Evolutionary conservation across 2,113 vertebrate genomes (phyloP), one percentile per base, ranked within the genome.

Genomic region (Corapipo altera): DNA sequence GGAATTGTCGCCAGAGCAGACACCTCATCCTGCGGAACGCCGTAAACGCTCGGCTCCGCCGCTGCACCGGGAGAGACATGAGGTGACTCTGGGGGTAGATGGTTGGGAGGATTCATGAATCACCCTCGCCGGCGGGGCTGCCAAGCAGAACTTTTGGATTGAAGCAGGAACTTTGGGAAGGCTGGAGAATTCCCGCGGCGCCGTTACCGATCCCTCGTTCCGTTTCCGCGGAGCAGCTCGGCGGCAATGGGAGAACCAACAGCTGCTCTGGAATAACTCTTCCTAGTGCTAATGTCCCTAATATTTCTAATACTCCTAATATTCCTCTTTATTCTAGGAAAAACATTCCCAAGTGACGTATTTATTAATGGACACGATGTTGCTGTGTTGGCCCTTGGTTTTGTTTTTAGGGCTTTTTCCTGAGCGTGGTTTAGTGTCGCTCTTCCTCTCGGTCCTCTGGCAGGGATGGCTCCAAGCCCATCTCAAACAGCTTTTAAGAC

Each of bases 11-110:
- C 22, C 59, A 52, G 83, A 91, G 94, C 92, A 55, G 96, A 70
- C 95, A 81, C 96, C 94, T 96, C 94, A 78, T 92, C 79, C 94
- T 26, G 77, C 9, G 66, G 79, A 94, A 78, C 19, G 37, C 52
- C 48, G 87, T 58, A 37, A 93, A 78, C 91, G 33, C 89, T 73
- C 82, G 2, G 78, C 86, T 84, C 64, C 57, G 80, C 80, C 27
- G 44, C 65, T 79, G 64, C 55, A 21, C 67, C 69, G 37, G 14
- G 11, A 57, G 75, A 71, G 83, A 35, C 77, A 91, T 55, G 94
- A 92, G 91, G 83, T 87, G 89, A 87, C 91, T 92, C 73, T 33
- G 69, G 52, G 89, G 87, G 52, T 66, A 72, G 75, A 94, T 46
- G 95, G 23, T 91, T 85, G 85, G 85, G 49, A 76, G 76, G 49